These are phyloP conservation scores for Triplophysa dalaica DNA, from an alignment of 2,113 vertebrate species.

Conservation along the genomic window DNA sequence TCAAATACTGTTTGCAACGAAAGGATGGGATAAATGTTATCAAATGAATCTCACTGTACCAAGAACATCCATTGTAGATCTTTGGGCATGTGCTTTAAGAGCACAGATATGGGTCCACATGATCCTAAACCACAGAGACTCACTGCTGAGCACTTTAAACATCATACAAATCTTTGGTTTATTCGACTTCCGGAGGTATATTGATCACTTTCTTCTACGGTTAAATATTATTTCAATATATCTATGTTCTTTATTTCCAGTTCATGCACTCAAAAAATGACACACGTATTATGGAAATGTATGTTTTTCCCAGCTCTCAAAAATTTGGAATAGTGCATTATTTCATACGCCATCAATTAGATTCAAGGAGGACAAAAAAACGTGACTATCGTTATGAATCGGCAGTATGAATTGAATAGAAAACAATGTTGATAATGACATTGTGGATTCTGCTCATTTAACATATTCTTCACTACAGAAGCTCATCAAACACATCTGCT, in stretches of 20 bases:
- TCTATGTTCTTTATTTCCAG: no score
- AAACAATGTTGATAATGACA: constrained; percentile 37
- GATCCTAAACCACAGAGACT: no score
- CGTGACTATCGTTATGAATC: not conserved
- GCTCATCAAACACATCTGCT: constrained; percentile 73
- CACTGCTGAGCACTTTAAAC: no score
- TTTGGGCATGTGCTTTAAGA: no score
- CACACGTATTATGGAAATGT: not conserved
- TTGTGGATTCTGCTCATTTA: constrained; percentile 63
- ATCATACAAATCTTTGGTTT: no score
- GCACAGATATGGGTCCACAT: no score
- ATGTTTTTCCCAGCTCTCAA: constrained; percentile 4
- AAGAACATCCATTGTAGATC: no score
- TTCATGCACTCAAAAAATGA: no score
- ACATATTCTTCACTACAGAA: constrained; percentile 66
- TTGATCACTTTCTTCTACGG: no score
- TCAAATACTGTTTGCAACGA: constrained; percentile 16
- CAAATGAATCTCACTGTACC: not conserved
- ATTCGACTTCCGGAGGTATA: no score
- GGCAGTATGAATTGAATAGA: no score
- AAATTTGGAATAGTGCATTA: not conserved
- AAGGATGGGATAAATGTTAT: constrained; percentile 16
- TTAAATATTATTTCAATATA: no score
- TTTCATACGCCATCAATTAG: not conserved
- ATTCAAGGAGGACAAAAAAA: not conserved